phyloP scores from a whole-genome alignment of 2,797 vertebrate genomes.

The Peromyscus melanophrys region DNA sequence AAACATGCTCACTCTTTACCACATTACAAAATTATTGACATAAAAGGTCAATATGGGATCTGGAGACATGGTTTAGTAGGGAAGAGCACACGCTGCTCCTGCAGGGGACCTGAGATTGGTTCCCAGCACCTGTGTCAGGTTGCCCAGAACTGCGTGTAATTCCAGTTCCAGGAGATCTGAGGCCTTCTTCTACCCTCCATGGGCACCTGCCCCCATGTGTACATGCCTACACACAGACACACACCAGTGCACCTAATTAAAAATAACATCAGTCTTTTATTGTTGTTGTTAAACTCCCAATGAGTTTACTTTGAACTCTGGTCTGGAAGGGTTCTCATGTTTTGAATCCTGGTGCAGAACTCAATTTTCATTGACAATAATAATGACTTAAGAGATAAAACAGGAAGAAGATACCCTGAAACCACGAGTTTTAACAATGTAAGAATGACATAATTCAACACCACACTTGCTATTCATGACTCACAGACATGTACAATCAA shows the following conservation, averaged over 20 bases:
- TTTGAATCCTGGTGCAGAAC: conserved; percentile 22
- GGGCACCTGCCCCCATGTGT: not conserved
- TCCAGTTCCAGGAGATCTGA: not conserved
- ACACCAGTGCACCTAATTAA: not conserved
- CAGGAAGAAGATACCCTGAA: not conserved
- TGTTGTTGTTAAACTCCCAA: not conserved
- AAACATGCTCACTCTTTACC: not conserved
- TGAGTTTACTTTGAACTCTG: conserved; percentile 47
- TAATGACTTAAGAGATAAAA: conserved; percentile 52
- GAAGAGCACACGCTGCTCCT: not conserved
- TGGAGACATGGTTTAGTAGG: not conserved
- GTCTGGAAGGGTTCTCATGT: not conserved
- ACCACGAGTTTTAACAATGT: conserved; percentile 21
- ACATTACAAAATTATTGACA: conserved; percentile 38
- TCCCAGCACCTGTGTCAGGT: not conserved
- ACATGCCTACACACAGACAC: not conserved
- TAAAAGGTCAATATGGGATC: not conserved
- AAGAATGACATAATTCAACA: conserved; percentile 22
- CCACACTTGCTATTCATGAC: conserved; percentile 25
- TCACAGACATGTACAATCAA: not conserved
- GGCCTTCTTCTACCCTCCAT: not conserved
- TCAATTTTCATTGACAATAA: conserved; percentile 11
- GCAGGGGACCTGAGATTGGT: not conserved
- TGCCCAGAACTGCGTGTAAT: not conserved
- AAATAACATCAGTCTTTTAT: not conserved